Evolutionary conservation across 2,888 invertebrate genomes (phyloP).

Genomic region (Xestobium rufovillosum): DNA sequence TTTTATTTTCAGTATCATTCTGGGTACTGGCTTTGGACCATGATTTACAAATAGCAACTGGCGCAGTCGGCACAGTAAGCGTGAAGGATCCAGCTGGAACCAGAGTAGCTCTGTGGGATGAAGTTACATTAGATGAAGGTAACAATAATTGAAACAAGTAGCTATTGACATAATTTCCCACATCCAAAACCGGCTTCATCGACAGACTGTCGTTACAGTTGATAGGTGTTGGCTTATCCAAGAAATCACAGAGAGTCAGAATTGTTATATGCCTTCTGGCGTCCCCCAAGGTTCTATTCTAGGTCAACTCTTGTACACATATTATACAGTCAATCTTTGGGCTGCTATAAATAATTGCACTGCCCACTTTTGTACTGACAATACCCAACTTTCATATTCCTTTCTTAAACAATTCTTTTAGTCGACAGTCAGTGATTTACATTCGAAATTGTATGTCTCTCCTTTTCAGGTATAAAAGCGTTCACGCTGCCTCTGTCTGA

Average conservation of each 20-base stretch:
- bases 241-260: too few species aligned
- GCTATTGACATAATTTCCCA: background rate
- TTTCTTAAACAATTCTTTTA: background rate
- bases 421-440: background rate
- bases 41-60: slow-evolving; percentile 52
- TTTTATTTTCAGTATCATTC: slow-evolving; percentile 53
- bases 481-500: slow-evolving; percentile 50
- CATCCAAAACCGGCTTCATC: too few species aligned
- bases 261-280: too few species aligned
- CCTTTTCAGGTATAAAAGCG: slow-evolving; percentile 50
- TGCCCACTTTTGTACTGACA: background rate
- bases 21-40: slow-evolving; percentile 60
- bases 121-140: slow-evolving; percentile 58
- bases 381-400: slow-evolving; percentile 1
- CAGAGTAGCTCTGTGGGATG: slow-evolving; percentile 60
- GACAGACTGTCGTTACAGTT: too few species aligned
- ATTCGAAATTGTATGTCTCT: background rate
- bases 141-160: slow-evolving; percentile 24
- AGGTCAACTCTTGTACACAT: too few species aligned
- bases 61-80: slow-evolving; percentile 52
- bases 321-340: too few species aligned
- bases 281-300: too few species aligned
- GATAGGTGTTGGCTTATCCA: too few species aligned
- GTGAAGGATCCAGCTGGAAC: slow-evolving; percentile 57
- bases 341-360: too few species aligned